phyloP scores from a whole-genome alignment of 1,140 invertebrate species.

The Araneus ventricosus region DNA sequence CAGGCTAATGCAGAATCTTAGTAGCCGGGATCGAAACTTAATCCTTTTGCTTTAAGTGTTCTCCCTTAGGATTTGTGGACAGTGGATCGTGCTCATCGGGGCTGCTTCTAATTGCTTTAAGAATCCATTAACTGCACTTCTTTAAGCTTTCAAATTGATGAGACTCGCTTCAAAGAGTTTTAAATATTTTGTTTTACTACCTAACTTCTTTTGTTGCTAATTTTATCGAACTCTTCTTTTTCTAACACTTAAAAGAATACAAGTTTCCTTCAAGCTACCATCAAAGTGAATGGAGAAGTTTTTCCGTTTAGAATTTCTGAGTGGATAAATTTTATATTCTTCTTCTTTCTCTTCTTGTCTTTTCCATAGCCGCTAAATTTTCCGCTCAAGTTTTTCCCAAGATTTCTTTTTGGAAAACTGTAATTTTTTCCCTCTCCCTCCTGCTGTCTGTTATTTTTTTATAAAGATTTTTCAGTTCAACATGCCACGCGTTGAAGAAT shows the following conservation, averaged over 20 bases:
- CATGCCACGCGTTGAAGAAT: not conserved
- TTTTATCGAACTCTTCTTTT: conserved; percentile 1
- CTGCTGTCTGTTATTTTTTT: not conserved
- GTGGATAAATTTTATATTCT: conserved; percentile 35
- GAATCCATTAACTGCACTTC: conserved; percentile 57
- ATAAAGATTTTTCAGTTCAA: not conserved
- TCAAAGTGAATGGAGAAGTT: conserved; percentile 32
- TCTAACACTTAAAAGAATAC: conserved; percentile 23
- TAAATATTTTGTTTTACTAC: conserved; percentile 50
- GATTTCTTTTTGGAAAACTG: not conserved
- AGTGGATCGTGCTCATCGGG: not conserved
- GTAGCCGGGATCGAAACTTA: conserved; percentile 32
- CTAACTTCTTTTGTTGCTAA: conserved; percentile 28
- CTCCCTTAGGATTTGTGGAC: conserved; percentile 12
- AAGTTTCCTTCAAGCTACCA: not conserved
- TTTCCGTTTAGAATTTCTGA: conserved; percentile 30
- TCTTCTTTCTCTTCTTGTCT: not conserved
- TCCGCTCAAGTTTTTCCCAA: conserved; percentile 1
- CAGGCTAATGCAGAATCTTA: conserved; percentile 23
- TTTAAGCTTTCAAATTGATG: conserved; percentile 54
- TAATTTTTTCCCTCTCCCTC: not conserved
- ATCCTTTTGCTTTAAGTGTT: conserved; percentile 40
- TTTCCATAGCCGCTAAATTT: conserved; percentile 1
- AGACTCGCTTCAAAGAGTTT: conserved; percentile 33
- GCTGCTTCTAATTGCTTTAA: conserved; percentile 47